Evolutionary conservation across 1,140 invertebrate genomes (phyloP).

Genomic region (Helicoverpa armigera): DNA sequence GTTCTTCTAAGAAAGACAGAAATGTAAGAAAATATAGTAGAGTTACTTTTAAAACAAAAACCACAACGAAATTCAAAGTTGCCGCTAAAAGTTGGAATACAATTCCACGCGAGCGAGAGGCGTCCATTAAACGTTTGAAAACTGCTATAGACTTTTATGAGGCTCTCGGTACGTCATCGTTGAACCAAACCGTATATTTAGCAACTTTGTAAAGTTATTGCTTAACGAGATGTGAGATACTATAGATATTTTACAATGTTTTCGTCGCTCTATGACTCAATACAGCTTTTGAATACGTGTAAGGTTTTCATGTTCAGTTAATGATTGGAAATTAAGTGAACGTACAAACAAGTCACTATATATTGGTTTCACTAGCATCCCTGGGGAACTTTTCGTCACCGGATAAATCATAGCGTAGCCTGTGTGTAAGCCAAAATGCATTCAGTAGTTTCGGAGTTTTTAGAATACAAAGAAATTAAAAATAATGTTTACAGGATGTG

Average conservation of each 20-base stretch:
- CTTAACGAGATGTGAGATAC: slow-evolving; percentile 44
- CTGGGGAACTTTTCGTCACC: too few relatives aligned
- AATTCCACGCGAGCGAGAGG: slow-evolving; percentile 54
- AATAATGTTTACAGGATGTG: too few relatives aligned
- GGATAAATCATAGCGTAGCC: too few relatives aligned
- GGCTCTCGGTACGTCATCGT: slow-evolving; percentile 59
- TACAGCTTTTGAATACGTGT: slow-evolving; percentile 2
- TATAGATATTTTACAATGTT: slow-evolving; percentile 41
- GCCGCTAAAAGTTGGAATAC: slow-evolving; percentile 61
- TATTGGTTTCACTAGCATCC: too few relatives aligned
- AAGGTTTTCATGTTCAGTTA: not conserved
- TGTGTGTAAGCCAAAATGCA: too few relatives aligned
- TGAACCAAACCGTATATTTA: slow-evolving; percentile 61
- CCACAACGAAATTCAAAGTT: slow-evolving; percentile 54
- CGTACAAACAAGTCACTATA: not conserved
- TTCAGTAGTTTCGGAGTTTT: too few relatives aligned
- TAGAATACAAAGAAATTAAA: too few relatives aligned
- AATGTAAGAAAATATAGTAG: slow-evolving; percentile 41
- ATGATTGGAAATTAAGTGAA: not conserved
- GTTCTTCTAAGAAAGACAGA: slow-evolving; percentile 1
- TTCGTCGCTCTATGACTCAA: not conserved
- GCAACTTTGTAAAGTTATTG: slow-evolving; percentile 62
- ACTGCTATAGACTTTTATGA: slow-evolving; percentile 70
- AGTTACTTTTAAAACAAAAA: slow-evolving; percentile 52
- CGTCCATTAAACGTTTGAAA: slow-evolving; percentile 69